Base-by-base conservation (phyloP, 2,888 invertebrate genomes). In the Drosophila algonquin region DNA sequence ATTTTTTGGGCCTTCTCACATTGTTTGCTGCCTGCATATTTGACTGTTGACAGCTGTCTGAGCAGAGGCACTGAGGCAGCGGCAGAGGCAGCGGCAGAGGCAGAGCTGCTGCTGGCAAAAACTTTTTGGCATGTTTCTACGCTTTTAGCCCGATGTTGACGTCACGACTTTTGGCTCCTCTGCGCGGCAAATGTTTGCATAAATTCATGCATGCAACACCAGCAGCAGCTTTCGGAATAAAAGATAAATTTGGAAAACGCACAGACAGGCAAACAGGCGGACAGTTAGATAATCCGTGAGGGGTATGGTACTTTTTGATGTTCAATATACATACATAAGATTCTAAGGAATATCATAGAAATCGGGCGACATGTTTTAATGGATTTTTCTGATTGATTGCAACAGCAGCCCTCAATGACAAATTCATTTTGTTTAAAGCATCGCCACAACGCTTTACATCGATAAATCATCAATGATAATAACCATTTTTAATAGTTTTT, bases 131-230 rank as follows among this genome's bases (percentile, higher is more conserved):
- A 55, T 75, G 59, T 48, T 53, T 53, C 59, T 61, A 58, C 54
- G 64, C 53, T 53, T 60, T 52, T 67, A 55, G 61, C 58, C 70
- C 70, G 58, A 64, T 64, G 77, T 71, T 62, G 59, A 51, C 53
- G 64, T 73, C 76, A 70, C 80, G 68, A 54, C 64, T 71, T 61
- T 54, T 58, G 58, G 55, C 57, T 58, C 24, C 84, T 74, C 69
- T 69, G 73, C 76, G 77, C 79, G 69, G 82, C 85, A 84, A 81
- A 84, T 85, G 84, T 87, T 89, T 84, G 89, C 87, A 84, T 80
- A 87, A 79, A 84, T 18, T 1, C 18, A 18, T 64, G 80, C 72
- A 78, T 68, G 77, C 75, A 72, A 69, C 69, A 73, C 53, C 68
- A 76, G 52, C 50, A 35, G 44, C 58, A 65, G 57, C 65, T 69